phyloP scores from a whole-genome alignment of 2,797 vertebrate genomes.

The Malacoraja senta region DNA sequence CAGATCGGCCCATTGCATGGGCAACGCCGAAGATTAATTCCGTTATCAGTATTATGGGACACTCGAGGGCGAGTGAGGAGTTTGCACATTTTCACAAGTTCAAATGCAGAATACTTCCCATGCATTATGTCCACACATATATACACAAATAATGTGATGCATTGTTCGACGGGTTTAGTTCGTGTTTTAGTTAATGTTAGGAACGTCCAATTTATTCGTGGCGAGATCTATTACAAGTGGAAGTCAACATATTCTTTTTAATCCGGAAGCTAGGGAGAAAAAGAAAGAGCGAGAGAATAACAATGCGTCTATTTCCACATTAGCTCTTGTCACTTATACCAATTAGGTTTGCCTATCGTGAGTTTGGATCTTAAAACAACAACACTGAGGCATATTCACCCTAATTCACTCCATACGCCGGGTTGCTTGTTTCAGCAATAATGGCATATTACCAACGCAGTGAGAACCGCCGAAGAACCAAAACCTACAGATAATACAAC shows the following conservation, averaged over 20 bases:
- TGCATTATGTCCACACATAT: not conserved
- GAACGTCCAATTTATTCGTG: not conserved
- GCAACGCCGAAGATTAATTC: not conserved
- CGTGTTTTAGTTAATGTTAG: not conserved
- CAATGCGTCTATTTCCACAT: slow-evolving; percentile 31
- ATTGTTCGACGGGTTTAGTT: not conserved
- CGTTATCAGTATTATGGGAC: not conserved
- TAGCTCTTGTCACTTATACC: slow-evolving; percentile 36
- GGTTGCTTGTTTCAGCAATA: not conserved
- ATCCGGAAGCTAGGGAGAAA: slow-evolving; percentile 28
- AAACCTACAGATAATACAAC: not conserved
- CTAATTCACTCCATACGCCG: slow-evolving; percentile 35
- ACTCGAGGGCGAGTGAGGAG: not conserved
- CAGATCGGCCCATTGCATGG: not conserved
- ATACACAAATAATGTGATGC: not conserved
- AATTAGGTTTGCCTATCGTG: slow-evolving; percentile 34
- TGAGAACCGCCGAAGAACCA: not conserved
- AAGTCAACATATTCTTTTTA: slow-evolving; percentile 1
- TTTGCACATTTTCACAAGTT: not conserved
- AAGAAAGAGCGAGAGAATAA: slow-evolving; percentile 25
- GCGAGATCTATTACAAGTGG: slow-evolving; percentile 3
- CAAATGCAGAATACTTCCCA: not conserved
- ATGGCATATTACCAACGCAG: not conserved
- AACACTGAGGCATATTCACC: slow-evolving; percentile 28
- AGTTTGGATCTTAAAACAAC: slow-evolving; percentile 34